Conservation (phyloP, 2,888 invertebrate species). For the Callosobruchus maculatus region DNA sequence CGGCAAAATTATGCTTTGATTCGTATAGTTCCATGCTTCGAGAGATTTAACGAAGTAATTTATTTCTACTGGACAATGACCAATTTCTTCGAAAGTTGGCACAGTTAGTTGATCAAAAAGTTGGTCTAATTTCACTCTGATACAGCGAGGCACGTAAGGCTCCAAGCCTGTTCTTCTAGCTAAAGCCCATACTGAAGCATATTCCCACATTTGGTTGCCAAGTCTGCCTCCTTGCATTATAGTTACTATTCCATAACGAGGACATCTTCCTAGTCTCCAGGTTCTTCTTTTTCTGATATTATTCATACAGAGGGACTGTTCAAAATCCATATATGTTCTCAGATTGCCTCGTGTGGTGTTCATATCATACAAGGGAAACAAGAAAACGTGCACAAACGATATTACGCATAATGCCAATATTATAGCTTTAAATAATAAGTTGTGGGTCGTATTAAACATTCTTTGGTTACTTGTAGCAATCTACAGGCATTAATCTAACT, state of each 20-base stretch:
- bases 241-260: slow-evolving; percentile 50
- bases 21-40: slow-evolving; percentile 55
- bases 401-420: slow-evolving; percentile 57
- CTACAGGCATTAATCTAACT: slow-evolving; percentile 28
- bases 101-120: slow-evolving; percentile 55
- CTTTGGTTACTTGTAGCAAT: slow-evolving; percentile 16
- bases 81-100: slow-evolving; percentile 55
- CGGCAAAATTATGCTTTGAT: slow-evolving; percentile 56
- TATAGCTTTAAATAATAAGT: slow-evolving; percentile 57
- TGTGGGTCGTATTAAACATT: slow-evolving; percentile 57
- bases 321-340: slow-evolving; percentile 53
- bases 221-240: slow-evolving; percentile 43
- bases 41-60: slow-evolving; percentile 51
- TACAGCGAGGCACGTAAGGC: slow-evolving; percentile 51
- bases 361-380: slow-evolving; percentile 56
- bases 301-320: slow-evolving; percentile 54
- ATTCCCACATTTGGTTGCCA: slow-evolving; percentile 55
- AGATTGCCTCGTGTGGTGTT: slow-evolving; percentile 44
- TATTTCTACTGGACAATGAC: slow-evolving; percentile 52
- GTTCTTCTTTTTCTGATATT: slow-evolving; percentile 48
- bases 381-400: slow-evolving; percentile 57
- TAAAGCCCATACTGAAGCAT: slow-evolving; percentile 52
- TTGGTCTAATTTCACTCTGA: slow-evolving; percentile 53
- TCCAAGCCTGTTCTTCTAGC: slow-evolving; percentile 50
- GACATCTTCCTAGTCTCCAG: slow-evolving; percentile 44